Evolutionary conservation across 2,797 vertebrate genomes (phyloP), one percentile per base, ranked within the genome.

Genomic region (Pipistrellus pipistrellus): DNA sequence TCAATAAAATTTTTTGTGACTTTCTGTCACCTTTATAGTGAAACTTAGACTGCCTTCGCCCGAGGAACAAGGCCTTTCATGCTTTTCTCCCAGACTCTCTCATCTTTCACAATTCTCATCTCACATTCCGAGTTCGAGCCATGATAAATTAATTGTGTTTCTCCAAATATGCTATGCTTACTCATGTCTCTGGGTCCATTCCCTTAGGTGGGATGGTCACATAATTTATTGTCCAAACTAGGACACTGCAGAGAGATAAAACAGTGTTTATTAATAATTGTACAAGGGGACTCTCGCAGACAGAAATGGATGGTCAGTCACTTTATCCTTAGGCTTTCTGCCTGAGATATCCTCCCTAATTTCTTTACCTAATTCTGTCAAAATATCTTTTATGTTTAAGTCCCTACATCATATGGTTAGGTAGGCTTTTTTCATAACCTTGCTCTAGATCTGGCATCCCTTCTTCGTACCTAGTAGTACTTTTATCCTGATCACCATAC

Each of bases 201-300:
- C 88, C 90, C 48, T 92, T 90, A 87, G 88, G 86, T 90, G 62
- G 5, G 30, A 20, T 88, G 48, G 20, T 1, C 14, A 35, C 80
- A 81, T 86, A 77, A 97, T 90, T 92, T 53, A 95, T 89, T 0
- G 0, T 62, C 71, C 48, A 64, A 90, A 93, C 71, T n/a, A 91
- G 76, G 77, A 71, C 66, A 89, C 68, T 80, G 86, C 88, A 89
- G 86, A 84, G 75, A 95, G 55, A 57, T 92, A 88, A 95, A 89
- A 51, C 46, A 17, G 4, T 3, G 57, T 32, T 91, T 93, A 94
- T 94, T 95, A 94, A 97, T 96, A 96, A 77, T 48, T 71, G 51
- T 81, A 51, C 73, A 87, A 38, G 76, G 68, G 20, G 18, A 72
- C 72, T 81, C 41, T 69, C 30, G 7, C 62, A 71, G 90, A 90